phyloP scores from a whole-genome alignment of 2,797 vertebrate genomes.

The Megaceryle alcyon region DNA sequence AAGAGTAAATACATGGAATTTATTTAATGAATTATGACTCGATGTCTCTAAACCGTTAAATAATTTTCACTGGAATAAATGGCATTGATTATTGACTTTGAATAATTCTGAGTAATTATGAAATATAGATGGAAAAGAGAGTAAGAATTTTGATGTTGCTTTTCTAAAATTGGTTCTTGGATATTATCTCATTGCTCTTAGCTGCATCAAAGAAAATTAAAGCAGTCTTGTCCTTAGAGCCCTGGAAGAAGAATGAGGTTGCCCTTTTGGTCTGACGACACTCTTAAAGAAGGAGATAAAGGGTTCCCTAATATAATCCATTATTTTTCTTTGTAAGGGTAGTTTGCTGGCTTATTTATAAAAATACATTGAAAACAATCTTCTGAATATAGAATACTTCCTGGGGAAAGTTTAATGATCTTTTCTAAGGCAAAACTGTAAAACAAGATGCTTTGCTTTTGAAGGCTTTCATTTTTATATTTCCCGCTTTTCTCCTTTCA shows the following conservation, averaged over 20 bases:
- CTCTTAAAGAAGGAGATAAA: not conserved
- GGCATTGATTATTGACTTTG: slow-evolving; percentile 41
- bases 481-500: not conserved
- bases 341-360: not conserved
- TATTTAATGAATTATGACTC: slow-evolving; percentile 1
- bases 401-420: not conserved
- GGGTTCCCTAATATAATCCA: not conserved
- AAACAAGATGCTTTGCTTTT: not conserved
- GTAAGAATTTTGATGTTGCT: not conserved
- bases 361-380: not conserved
- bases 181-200: not conserved
- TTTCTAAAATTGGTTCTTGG: not conserved
- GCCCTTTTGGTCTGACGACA: not conserved
- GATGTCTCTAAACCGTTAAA: not conserved
- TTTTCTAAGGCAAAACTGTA: not conserved
- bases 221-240: not conserved
- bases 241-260: slow-evolving; percentile 33
- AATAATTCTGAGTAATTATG: slow-evolving; percentile 26
- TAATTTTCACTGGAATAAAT: slow-evolving; percentile 40
- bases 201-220: slow-evolving; percentile 9
- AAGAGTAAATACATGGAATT: not conserved
- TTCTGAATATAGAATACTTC: not conserved
- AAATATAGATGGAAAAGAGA: not conserved
- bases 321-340: not conserved
- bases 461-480: not conserved